Conservation (phyloP, 2,113 vertebrate species). For the Fukomys damarensis region DNA sequence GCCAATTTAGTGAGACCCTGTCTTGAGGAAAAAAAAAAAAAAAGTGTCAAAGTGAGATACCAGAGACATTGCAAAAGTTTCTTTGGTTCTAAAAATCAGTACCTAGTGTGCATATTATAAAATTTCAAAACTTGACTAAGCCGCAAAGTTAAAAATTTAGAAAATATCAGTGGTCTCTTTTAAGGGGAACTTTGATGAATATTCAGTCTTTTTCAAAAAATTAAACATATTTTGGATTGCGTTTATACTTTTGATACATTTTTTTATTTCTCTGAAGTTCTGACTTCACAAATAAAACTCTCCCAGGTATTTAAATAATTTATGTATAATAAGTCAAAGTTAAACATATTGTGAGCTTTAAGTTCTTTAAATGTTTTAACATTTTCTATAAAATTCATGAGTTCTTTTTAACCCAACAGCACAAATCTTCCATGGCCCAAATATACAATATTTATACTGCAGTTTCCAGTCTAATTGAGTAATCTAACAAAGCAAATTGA, state of each 20-base stretch:
- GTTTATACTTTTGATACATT: background rate
- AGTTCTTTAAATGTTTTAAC: conserved; percentile 13
- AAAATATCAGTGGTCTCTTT: background rate
- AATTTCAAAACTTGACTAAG: conserved; percentile 24
- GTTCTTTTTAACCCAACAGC: background rate
- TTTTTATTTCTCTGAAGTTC: background rate
- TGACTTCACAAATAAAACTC: conserved; percentile 33
- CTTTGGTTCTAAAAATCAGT: conserved; percentile 33
- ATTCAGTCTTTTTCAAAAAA: background rate
- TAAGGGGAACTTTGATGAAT: background rate
- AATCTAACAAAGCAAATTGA: background rate
- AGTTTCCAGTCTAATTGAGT: background rate
- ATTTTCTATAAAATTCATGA: background rate
- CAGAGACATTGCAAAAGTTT: conserved; percentile 10
- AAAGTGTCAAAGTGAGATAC: background rate
- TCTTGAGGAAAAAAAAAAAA: background rate
- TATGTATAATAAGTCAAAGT: background rate
- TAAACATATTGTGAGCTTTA: background rate
- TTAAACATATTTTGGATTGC: background rate
- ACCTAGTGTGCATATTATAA: background rate
- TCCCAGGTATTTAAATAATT: conserved; percentile 33
- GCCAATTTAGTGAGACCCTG: background rate
- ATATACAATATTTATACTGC: background rate
- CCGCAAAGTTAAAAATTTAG: conserved; percentile 10
- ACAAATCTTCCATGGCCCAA: background rate